Evolutionary conservation across 1,140 invertebrate species (phyloP).

Genomic region (Arctopsyche grandis): DNA sequence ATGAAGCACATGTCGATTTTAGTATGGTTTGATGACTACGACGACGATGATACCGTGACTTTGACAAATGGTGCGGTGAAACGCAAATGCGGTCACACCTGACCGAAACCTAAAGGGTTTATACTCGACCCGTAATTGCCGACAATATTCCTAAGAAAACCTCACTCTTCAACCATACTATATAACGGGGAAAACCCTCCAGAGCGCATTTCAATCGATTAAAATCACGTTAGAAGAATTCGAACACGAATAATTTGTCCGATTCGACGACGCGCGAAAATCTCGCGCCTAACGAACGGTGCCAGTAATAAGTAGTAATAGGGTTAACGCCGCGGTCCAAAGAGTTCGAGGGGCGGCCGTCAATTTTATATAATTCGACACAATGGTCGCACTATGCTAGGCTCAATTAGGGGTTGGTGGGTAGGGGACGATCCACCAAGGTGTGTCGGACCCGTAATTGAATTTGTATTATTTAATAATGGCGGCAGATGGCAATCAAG

Average conservation of each 20-base stretch:
- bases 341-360: background rate
- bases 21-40: background rate
- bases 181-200: background rate
- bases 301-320: too few species aligned
- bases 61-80: conserved; percentile 34
- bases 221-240: background rate
- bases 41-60: conserved; percentile 13
- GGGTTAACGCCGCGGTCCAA: background rate
- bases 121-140: background rate
- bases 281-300: too few species aligned
- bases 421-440: background rate
- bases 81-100: conserved; percentile 29
- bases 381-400: background rate
- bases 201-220: background rate
- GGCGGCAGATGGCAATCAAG: conserved; percentile 35
- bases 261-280: background rate
- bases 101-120: conserved; percentile 19
- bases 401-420: conserved; percentile 12
- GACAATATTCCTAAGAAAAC: too few species aligned
- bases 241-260: background rate
- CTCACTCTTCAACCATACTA: too few species aligned
- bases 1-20: background rate
- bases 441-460: conserved; percentile 15
- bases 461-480: conserved; percentile 37
- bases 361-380: conserved; percentile 34